Base-by-base conservation (phyloP, 1,140 invertebrate species). In the Drosophila varians region DNA sequence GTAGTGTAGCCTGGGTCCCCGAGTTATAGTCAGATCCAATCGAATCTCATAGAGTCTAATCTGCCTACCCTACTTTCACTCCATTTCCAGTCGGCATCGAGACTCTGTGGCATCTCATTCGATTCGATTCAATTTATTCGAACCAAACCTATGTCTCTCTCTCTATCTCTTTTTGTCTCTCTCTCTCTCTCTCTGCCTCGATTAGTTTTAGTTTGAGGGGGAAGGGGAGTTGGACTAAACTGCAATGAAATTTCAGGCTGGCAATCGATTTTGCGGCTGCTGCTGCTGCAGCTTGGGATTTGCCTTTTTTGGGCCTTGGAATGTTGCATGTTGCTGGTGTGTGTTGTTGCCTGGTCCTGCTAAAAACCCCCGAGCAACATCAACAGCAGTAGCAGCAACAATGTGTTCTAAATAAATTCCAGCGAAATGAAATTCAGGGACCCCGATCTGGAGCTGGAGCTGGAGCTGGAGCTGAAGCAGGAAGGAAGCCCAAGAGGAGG, bases 381-480 rank as follows among this genome's bases (percentile, higher is more conserved):
- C 66, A 21, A 40, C 48, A 64, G 51, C 43, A 45, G 47, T 31
- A 69, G 47, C 75, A 60, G 58, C 75, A 77, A 58, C 56, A 76
- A 87, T 87, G 82, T 87, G 82, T 87, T 87, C 82, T 87, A 87
- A 88, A 87, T 87, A 87, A 87, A 87, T 87, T 87, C 82, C 82
- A 87, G 69, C 54, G 82, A 86, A 86, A 80, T 77, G 52, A 80
- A 87, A 74, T 75, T 64, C 71, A 74, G 70, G 68, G 69, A n/a
- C n/a, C n/a, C n/a, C n/a, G n/a, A n/a, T n/a, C n/a, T n/a, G n/a
- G n/a, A n/a, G n/a, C n/a, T n/a, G n/a, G n/a, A n/a, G n/a, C n/a
- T n/a, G n/a, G n/a, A n/a, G n/a, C n/a, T n/a, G n/a, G n/a, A n/a
- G n/a, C n/a, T n/a, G n/a, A n/a, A 72, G 56, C 69, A 61, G 49